Percentiles rank a stretch among this genome's conserved stretches.
phyloP scores from a whole-genome alignment of 1,140 invertebrate genomes.

The Apocrypta bakeri region DNA sequence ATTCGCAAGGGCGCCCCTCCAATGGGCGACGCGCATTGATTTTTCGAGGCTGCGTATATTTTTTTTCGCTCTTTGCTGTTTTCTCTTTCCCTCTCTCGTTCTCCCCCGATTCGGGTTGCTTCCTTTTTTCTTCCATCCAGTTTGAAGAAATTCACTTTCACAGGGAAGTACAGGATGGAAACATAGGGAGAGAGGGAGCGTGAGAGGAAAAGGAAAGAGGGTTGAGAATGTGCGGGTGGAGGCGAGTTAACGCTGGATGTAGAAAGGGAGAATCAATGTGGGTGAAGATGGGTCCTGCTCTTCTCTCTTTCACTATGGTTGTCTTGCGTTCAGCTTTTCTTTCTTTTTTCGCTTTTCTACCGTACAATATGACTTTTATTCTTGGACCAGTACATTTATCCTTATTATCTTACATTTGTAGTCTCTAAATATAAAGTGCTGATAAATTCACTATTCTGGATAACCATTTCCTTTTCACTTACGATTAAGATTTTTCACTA shows the following conservation, averaged over 20 bases:
- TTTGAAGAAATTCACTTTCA: conserved; percentile 40
- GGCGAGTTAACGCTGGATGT: conserved; percentile 49
- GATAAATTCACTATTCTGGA: too few species aligned
- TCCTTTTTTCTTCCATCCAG: conserved; percentile 24
- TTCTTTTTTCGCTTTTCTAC: conserved; percentile 50
- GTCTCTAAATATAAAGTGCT: not conserved
- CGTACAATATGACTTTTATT: conserved; percentile 22
- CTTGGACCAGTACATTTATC: not conserved
- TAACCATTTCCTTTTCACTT: too few species aligned
- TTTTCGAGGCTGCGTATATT: conserved; percentile 65
- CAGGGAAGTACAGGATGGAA: conserved; percentile 20
- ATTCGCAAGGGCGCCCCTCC: conserved; percentile 53
- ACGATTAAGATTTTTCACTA: too few species aligned
- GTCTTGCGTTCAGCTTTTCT: conserved; percentile 17
- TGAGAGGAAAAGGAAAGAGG: conserved; percentile 32
- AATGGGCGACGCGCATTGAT: conserved; percentile 68
- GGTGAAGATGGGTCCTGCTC: conserved; percentile 55
- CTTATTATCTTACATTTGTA: not conserved
- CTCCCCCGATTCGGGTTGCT: conserved; percentile 3
- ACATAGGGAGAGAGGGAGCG: conserved; percentile 33
- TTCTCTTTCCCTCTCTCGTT: conserved; percentile 34
- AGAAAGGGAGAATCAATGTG: conserved; percentile 65
- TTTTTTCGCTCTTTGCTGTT: conserved; percentile 53
- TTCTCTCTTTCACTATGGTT: conserved; percentile 56
- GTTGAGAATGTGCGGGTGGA: conserved; percentile 44